Evolutionary conservation across 2,888 invertebrate species (phyloP), one percentile per base, ranked within the genome.

Genomic region (Julus scandinavius): DNA sequence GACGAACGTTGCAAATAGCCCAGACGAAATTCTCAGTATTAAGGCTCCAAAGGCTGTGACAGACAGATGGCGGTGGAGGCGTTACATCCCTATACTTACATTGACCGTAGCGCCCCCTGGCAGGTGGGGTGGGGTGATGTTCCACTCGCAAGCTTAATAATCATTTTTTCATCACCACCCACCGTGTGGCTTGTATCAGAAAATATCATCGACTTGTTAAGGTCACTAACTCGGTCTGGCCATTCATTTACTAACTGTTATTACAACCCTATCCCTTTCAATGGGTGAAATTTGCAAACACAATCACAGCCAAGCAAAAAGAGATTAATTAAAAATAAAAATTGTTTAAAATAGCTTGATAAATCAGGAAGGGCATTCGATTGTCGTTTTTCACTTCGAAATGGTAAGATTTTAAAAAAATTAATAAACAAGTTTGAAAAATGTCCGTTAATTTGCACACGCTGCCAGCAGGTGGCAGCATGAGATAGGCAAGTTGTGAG

Each of bases 61-160:
- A 80, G 72, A 63, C 63, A 63, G 63, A 72, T 40, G 80, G 80
- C 80, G 80, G 15, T 29, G 80, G 80, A 38, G 72, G 72, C 72
- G 72, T n/a, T 72, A 63, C 54, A 17, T 2, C 7, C 20, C 63
- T 17, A 58, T 29, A 29, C 29, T 45, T 45, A 17, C 2, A n/a
- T n/a, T 80, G 80, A 2, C 13, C 38, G 15, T 29, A 72, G 72
- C 72, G 2, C 72, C 72, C 29, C 29, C 29, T 72, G 29, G 13
- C 80, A 80, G 38, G 80, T 80, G 13, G 45, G 45, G 80, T 80
- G 80, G 72, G 29, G 80, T 4, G 38, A 38, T 13, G 80, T 80
- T 15, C 4, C 38, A 38, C 38, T 1, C 38, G 3, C 2, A 1
- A 11, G 72, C 63, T 72, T n/a, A 20, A 9, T 2, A 29, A 72